These are phyloP conservation scores for Genyomyrus donnyi DNA, from an alignment of 2,113 vertebrate genomes.

Conservation along the genomic window DNA sequence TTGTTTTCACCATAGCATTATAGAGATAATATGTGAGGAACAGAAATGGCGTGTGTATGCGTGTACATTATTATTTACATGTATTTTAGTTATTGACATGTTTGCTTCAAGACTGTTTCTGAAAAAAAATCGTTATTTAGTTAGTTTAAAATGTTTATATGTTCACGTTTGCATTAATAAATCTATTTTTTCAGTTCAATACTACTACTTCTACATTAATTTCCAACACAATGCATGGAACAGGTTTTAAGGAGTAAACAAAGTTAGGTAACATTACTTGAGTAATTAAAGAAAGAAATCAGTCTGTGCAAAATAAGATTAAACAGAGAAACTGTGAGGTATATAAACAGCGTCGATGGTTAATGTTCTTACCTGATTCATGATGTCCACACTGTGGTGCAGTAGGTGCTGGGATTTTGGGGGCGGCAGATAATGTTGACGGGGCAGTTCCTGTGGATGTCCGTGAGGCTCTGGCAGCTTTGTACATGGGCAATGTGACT, in stretches of 20 bases:
- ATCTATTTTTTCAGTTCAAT: background rate
- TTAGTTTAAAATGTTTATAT: background rate
- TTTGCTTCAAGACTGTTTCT: background rate
- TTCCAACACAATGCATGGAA: background rate
- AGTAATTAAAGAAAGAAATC: background rate
- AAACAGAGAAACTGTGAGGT: background rate
- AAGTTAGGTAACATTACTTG: background rate
- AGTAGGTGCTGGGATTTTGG: background rate
- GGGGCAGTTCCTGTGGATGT: constrained; percentile 40
- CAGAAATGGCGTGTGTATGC: background rate
- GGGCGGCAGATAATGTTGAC: constrained; percentile 28
- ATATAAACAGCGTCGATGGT: background rate
- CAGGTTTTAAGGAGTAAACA: background rate
- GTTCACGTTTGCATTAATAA: background rate
- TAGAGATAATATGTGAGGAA: background rate
- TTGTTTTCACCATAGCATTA: background rate
- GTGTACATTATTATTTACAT: background rate
- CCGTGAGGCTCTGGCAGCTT: constrained; percentile 23
- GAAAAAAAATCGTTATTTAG: background rate
- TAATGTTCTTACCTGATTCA: constrained; percentile 36
- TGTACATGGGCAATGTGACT: constrained; percentile 17
- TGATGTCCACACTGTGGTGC: constrained; percentile 16
- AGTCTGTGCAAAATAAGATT: background rate
- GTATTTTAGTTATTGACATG: background rate
- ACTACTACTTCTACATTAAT: background rate